Percentiles rank a stretch among this genome's conserved stretches.
These are phyloP conservation scores for Parnassius mnemosyne DNA, from an alignment of 2,888 invertebrate genomes.

Conservation along the genomic window DNA sequence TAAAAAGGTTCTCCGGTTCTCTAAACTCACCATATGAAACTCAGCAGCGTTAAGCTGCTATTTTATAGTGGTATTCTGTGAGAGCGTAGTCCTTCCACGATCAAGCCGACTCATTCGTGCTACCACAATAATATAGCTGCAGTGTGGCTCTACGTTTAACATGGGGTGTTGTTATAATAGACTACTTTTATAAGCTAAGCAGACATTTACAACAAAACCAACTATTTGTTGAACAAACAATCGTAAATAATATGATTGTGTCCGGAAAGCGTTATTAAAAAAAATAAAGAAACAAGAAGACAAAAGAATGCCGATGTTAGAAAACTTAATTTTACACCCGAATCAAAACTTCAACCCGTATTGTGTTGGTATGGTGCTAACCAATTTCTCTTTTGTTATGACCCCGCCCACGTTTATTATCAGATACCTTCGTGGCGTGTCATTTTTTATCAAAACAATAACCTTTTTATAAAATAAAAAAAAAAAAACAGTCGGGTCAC, in stretches of 20 bases:
- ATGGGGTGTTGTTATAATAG: too few species aligned
- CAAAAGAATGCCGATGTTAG: slow-evolving; percentile 60
- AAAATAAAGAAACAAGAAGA: slow-evolving; percentile 49
- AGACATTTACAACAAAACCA: slow-evolving; percentile 21
- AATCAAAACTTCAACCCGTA: slow-evolving; percentile 66
- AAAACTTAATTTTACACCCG: slow-evolving; percentile 77
- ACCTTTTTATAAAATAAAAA: slow-evolving; percentile 47
- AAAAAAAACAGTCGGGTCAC: slow-evolving; percentile 46
- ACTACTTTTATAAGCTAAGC: slow-evolving; percentile 24
- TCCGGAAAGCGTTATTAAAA: slow-evolving; percentile 56
- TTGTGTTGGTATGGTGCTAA: slow-evolving; percentile 71
- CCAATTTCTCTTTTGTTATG: slow-evolving; percentile 73
- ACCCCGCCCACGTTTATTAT: slow-evolving; percentile 76
- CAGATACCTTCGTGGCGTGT: slow-evolving; percentile 74
- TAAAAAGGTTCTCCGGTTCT: too few species aligned
- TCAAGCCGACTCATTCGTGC: too few species aligned
- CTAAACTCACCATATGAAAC: too few species aligned
- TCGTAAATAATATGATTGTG: slow-evolving; percentile 43
- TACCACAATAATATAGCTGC: too few species aligned
- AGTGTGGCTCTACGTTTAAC: too few species aligned
- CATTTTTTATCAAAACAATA: slow-evolving; percentile 81
- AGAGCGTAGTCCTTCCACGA: too few species aligned
- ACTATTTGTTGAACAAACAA: slow-evolving; percentile 63
- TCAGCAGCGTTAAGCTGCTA: too few species aligned
- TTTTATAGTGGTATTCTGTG: too few species aligned